Evolutionary conservation across 2,113 vertebrate genomes (phyloP), one percentile per base, ranked within the genome.

Genomic region (Sinocyclocheilus anshuiensis): DNA sequence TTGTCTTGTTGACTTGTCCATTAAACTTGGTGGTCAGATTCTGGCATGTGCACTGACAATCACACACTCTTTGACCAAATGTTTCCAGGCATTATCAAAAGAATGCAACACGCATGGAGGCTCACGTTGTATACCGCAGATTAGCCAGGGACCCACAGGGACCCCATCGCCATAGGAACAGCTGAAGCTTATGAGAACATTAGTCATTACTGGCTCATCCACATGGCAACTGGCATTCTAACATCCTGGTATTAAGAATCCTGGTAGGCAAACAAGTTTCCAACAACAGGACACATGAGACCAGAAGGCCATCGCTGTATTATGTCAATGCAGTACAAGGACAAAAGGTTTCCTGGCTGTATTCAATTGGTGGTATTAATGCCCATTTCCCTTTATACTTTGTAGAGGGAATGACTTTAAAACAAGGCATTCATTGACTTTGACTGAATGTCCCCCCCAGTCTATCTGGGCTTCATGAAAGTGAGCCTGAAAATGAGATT

Each of bases 191-290:
- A 61, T 24, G 6, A 80, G 77, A 45, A n/a, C 36, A 80, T 80
- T 63, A 61, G 33, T 80, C 57, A 80, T 45, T 63, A 80, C 36
- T 63, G 12, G 77, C 77, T 63, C 57, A 80, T 80, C 77, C 33
- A 63, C 57, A 61, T 24, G 12, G 57, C 12, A 39, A 61, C 77
- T 80, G 77, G 22, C 57, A 24, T 63, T 63, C 33, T 63, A 80
- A 45, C 57, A 63, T 42, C 77, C 77, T 45, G 77, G 22, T 45
- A 80, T 39, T 6, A 61, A 80, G 22, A 63, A 63, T 42, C 77
- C 77, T 80, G 12, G 55, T 61, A 61, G 33, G 20, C 55, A 80
- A 61, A 80, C 33, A 39, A 80, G 20, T 61, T 80, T 13, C 20
- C 3, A 42, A 39, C 55, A 80, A 80, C 12, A 39, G 57, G 13